Conservation (phyloP, 2,797 vertebrate species). For the Falco columbarius region DNA sequence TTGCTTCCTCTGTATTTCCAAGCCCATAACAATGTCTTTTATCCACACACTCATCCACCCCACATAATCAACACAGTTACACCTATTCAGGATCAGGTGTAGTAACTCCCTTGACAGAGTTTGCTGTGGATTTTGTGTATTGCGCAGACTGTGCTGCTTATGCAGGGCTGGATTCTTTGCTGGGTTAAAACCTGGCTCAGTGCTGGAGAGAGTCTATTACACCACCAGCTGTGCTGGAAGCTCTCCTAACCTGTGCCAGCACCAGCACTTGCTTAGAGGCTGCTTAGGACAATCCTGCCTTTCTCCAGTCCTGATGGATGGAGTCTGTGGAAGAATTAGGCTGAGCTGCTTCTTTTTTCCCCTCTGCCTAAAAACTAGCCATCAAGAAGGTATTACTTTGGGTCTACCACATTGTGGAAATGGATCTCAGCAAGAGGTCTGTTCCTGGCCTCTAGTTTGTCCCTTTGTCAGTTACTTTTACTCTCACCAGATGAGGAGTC, state of each 20-base stretch:
- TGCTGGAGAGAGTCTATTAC: not conserved
- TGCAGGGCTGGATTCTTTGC: not conserved
- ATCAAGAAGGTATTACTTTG: not conserved
- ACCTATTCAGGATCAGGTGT: not conserved
- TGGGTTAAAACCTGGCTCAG: not conserved
- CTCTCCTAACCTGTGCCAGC: not conserved
- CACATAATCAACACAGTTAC: not conserved
- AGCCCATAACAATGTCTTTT: not conserved
- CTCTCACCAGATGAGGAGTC: not conserved
- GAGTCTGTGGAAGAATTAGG: not conserved
- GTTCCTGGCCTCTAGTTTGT: not conserved
- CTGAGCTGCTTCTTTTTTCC: not conserved
- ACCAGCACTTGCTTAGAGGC: not conserved
- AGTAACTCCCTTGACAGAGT: not conserved
- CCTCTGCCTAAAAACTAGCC: not conserved
- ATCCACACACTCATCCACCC: not conserved
- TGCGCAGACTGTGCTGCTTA: not conserved
- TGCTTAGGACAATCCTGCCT: not conserved
- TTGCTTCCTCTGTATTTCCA: not conserved
- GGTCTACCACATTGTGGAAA: not conserved
- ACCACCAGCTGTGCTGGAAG: not conserved
- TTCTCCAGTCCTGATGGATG: not conserved
- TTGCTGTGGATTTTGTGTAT: not conserved
- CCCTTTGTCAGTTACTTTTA: not conserved
- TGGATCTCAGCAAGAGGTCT: not conserved